Percentiles rank a stretch among this genome's conserved stretches.
phyloP scores from a whole-genome alignment of 2,797 vertebrate genomes.

The Erethizon dorsatum region DNA sequence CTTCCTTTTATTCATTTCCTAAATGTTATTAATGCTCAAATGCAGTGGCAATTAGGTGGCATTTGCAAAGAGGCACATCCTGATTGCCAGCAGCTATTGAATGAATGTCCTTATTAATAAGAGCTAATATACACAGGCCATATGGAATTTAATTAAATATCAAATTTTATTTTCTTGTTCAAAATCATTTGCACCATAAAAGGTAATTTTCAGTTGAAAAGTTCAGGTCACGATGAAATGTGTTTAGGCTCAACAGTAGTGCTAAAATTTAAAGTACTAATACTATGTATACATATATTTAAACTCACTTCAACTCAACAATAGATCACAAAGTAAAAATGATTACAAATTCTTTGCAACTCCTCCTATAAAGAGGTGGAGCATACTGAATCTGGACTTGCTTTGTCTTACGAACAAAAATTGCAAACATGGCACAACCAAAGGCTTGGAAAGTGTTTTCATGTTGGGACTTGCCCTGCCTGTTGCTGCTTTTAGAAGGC shows the following conservation, averaged over 20 bases:
- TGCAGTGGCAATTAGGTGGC: conserved; percentile 32
- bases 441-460: conserved; percentile 5
- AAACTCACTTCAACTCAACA: conserved; percentile 36
- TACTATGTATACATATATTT: conserved; percentile 39
- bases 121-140: conserved; percentile 25
- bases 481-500: conserved; percentile 39
- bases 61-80: conserved; percentile 55
- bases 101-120: conserved; percentile 61
- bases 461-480: neutral
- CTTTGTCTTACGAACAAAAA: neutral
- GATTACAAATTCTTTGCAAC: neutral
- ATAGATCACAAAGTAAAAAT: conserved; percentile 41
- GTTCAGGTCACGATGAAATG: neutral
- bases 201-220: conserved; percentile 58
- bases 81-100: conserved; percentile 65
- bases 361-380: neutral
- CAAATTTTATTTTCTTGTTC: conserved; percentile 39
- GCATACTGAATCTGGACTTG: neutral
- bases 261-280: conserved; percentile 2
- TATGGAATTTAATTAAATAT: conserved; percentile 49
- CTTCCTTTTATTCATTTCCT: conserved; percentile 60
- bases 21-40: conserved; percentile 62
- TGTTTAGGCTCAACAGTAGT: conserved; percentile 23
- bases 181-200: conserved; percentile 44
- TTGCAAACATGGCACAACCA: conserved; percentile 9